Percentiles rank a stretch among this genome's conserved stretches.
These are phyloP conservation scores for Drosophila carrolli DNA, from an alignment of 1,140 invertebrate species.

Conservation along the genomic window DNA sequence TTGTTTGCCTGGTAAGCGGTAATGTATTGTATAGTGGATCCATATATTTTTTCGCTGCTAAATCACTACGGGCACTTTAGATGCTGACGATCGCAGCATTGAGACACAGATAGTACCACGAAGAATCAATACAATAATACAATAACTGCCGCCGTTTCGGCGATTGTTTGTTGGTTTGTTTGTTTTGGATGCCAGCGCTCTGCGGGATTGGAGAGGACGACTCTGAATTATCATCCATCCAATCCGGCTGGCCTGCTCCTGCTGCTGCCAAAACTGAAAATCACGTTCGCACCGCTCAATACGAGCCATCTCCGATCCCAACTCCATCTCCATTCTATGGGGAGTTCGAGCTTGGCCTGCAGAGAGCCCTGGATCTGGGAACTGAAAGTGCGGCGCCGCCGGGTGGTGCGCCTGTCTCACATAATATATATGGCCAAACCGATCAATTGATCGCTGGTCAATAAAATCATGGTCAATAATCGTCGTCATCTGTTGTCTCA, in stretches of 20 bases:
- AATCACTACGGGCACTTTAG: slow-evolving; percentile 75
- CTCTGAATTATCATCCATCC: background rate
- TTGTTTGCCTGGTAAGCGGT: slow-evolving; percentile 49
- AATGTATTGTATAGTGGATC: slow-evolving; percentile 47
- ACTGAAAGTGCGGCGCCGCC: slow-evolving; percentile 42
- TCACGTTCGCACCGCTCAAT: slow-evolving; percentile 36
- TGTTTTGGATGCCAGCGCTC: slow-evolving; percentile 21
- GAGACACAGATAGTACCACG: slow-evolving; percentile 81
- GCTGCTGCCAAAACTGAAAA: slow-evolving; percentile 44
- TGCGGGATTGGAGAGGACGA: background rate
- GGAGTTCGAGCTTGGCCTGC: slow-evolving; percentile 37
- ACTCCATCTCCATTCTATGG: slow-evolving; percentile 24
- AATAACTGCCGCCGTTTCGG: slow-evolving; percentile 42
- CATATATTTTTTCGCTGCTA: slow-evolving; percentile 29
- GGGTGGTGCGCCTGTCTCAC: slow-evolving; percentile 29
- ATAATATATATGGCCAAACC: slow-evolving; percentile 38
- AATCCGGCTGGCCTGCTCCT: slow-evolving; percentile 10
- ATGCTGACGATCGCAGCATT: slow-evolving; percentile 72
- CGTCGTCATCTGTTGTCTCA: slow-evolving; percentile 83
- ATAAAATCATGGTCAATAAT: slow-evolving; percentile 71
- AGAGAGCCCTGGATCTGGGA: slow-evolving; percentile 49
- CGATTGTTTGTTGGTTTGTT: slow-evolving; percentile 6
- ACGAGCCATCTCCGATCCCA: slow-evolving; percentile 23
- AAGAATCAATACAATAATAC: slow-evolving; percentile 61
- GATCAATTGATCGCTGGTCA: slow-evolving; percentile 28